Base-by-base conservation (phyloP, 2,113 vertebrate genomes). In the Aspiorhynchus laticeps region DNA sequence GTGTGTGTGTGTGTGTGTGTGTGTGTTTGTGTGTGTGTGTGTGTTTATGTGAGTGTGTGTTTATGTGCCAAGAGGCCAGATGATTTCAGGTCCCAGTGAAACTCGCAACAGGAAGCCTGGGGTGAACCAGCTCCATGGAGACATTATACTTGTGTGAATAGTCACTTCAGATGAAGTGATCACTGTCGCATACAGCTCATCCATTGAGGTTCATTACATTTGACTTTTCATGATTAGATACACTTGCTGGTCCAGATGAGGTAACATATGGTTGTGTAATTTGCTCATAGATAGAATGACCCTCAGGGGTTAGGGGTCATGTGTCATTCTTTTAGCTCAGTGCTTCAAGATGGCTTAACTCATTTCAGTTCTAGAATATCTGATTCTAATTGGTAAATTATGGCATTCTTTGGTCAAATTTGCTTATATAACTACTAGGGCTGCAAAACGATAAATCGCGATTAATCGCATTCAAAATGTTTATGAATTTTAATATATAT, bases 221-320 rank as follows among this genome's bases (percentile, higher is more conserved):
- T 15, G 11, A 63, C 7, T 61, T 41, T 43, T 63, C 19, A 17
- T 81, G 6, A 43, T 41, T 8, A 65, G 38, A 65, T 4, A 14
- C 48, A 69, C 43, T 53, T n/a, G 9, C 74, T 65, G 11, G 53
- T 75, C 51, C 21, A 59, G 69, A 73, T 85, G 26, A 86, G 61
- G 48, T 19, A 59, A 59, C 51, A 86, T 80, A n/a, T 59, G 84
- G 43, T n/a, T 28, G 36, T 19, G 12, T 24, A 5, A 86, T 81
- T 81, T 74, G 65, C 24, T 80, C 19, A 74, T 80, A 81, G 48
- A 86, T 41, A 46, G 63, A 48, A 31, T 80, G 51, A 74, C 77
- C 46, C n/a, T 46, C 48, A 85, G 75, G 41, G 74, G 41, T 78
- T 19, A 56, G 43, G 41, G 46, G 28, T 53, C 67, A 36, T 36